A percentile compares a stretch with the other conserved stretches of the same genome.
phyloP scores from a whole-genome alignment of 2,888 invertebrate species.

The Troides oblongomaculatus region DNA sequence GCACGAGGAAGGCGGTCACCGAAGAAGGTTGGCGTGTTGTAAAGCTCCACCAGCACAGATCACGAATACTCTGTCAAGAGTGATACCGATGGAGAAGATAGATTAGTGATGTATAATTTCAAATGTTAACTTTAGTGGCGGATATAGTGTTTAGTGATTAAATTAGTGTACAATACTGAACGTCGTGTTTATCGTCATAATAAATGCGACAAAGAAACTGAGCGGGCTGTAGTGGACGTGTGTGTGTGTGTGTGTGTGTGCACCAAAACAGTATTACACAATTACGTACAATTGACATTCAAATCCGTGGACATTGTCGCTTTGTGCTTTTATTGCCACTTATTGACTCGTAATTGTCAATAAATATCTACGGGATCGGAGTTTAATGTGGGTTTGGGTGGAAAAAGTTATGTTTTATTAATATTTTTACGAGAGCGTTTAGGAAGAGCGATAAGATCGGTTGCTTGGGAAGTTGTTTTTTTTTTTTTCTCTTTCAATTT shows the following conservation, averaged over 20 bases:
- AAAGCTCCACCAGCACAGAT: too few relatives aligned
- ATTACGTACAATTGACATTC: conserved; percentile 79
- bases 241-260: conserved; percentile 73
- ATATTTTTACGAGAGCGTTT: conserved; percentile 81
- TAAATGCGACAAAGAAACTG: conserved; percentile 64
- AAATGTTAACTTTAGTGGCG: conserved; percentile 47
- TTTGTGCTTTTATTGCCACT: conserved; percentile 78
- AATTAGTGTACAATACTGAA: conserved; percentile 64
- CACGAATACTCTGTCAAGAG: too few relatives aligned
- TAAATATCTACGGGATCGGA: conserved; percentile 78
- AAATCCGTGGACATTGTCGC: conserved; percentile 77
- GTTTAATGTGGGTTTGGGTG: conserved; percentile 80
- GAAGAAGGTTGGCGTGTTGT: too few relatives aligned
- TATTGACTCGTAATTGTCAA: conserved; percentile 80
- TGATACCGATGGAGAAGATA: too few relatives aligned
- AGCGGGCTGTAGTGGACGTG: conserved; percentile 68
- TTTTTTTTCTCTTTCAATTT: conserved; percentile 75
- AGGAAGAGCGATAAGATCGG: conserved; percentile 75
- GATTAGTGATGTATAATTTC: conserved; percentile 1
- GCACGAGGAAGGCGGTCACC: too few relatives aligned
- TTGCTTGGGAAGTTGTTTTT: conserved; percentile 75
- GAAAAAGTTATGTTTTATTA: conserved; percentile 80
- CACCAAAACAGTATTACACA: conserved; percentile 77
- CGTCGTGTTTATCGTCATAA: conserved; percentile 73
- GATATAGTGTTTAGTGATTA: conserved; percentile 56